Conservation (phyloP, 2,113 vertebrate species). For the Triplophysa rosa region DNA sequence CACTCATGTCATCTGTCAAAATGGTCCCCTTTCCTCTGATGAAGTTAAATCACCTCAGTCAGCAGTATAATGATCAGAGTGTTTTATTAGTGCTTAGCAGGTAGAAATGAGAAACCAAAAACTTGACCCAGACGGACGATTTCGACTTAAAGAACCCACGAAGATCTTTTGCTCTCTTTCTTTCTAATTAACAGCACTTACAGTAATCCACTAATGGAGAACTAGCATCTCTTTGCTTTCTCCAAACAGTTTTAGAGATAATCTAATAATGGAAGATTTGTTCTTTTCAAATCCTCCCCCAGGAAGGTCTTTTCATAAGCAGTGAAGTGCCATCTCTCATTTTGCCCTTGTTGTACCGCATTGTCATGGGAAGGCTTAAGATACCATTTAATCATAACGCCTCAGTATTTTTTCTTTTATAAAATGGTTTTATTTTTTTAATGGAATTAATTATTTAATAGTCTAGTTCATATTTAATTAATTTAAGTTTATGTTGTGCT, state of each 20-base stretch:
- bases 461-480: too few relatives aligned
- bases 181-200: constrained; percentile 15
- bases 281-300: constrained; percentile 30
- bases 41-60: background rate
- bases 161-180: background rate
- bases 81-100: background rate
- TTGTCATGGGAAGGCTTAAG: constrained; percentile 33
- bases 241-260: constrained; percentile 23
- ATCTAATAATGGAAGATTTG: constrained; percentile 43
- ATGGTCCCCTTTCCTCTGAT: background rate
- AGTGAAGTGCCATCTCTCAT: background rate
- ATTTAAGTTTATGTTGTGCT: too few relatives aligned
- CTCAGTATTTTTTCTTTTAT: too few relatives aligned
- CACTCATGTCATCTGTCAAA: constrained; percentile 9
- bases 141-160: background rate
- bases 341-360: background rate
- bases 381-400: background rate
- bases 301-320: constrained; percentile 30
- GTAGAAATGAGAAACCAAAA: background rate
- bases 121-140: background rate
- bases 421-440: too few relatives aligned
- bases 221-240: background rate
- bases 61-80: background rate
- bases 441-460: too few relatives aligned
- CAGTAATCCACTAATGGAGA: constrained; percentile 38